Base-by-base conservation (phyloP, 1,140 invertebrate genomes). In the Aculops lycopersici region DNA sequence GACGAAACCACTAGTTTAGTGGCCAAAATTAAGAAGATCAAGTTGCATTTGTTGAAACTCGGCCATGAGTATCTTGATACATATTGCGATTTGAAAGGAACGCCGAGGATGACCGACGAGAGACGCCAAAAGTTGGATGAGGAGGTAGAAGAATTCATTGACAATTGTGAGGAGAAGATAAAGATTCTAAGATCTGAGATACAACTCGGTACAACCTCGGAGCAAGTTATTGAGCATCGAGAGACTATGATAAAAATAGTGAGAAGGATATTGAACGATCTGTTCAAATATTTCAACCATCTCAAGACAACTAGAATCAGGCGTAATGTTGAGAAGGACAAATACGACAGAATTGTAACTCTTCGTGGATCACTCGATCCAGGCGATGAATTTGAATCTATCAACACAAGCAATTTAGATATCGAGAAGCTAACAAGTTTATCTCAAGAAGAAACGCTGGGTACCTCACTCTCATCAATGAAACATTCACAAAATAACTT, bases 211-310 rank as follows among this genome's bases (percentile, higher is more conserved):
- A 12, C 8, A 5, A 36, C 17, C 63, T 45, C n/a, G 16, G 17
- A 8, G 5, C 57, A 59, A 48, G 48, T 54, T 4, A 43, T 38
- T 37, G 52, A 59, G 41, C 58, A 61, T 40, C 46, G 53, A 45
- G 46, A 47, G 5, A 46, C 46, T 39, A 53, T 59, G 3, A 47
- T 60, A 17, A 41, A 43, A 36, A 46, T 60, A 2, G 48, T 60
- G 18, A 55, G 57, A 41, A 46, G 49, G 31, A 59, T 60, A 47
- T 45, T 60, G 15, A 59, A 59, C 53, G 64, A 65, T 39, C 72
- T 88, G 4, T 76, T 74, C 49, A 73, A 78, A 55, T 70, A 83
- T 39, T 81, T 81, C 55, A 70, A 72, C 31, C 74, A 84, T 57
- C 71, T 81, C 45, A 78, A 73, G 57, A 74, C 76, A 1, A 67